Percentiles rank a stretch among this genome's conserved stretches.
phyloP scores from a whole-genome alignment of 1,140 invertebrate genomes.

The Triops cancriformis region DNA sequence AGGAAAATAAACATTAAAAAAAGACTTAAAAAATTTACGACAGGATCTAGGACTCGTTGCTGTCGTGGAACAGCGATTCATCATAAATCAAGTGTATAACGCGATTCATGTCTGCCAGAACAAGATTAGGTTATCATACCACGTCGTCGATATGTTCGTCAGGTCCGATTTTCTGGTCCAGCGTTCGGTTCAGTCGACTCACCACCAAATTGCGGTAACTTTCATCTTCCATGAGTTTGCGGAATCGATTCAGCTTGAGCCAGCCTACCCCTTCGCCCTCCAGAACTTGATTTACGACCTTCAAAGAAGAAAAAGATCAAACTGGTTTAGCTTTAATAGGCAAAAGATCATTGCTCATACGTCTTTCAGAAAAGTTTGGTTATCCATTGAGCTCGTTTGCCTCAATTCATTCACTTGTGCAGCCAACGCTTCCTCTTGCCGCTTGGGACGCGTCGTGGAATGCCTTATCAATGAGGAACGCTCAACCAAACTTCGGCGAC shows the following conservation, averaged over 20 bases:
- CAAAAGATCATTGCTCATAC: conserved; percentile 42
- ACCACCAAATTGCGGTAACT: conserved; percentile 93
- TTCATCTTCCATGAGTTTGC: conserved; percentile 98
- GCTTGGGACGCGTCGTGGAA: conserved; percentile 37
- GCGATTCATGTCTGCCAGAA: background rate
- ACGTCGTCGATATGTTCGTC: conserved; percentile 97
- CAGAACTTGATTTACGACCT: conserved; percentile 82
- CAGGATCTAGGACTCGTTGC: too few relatives aligned
- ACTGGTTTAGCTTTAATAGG: background rate
- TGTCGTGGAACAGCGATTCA: too few relatives aligned
- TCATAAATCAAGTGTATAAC: background rate
- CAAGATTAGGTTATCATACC: conserved; percentile 52
- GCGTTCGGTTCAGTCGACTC: conserved; percentile 85
- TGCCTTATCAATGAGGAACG: conserved; percentile 85
- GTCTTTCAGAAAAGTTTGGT: conserved; percentile 78
- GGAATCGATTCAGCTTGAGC: conserved; percentile 87
- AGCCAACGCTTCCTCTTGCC: conserved; percentile 54
- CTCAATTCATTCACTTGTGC: conserved; percentile 54
- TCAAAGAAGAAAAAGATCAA: conserved; percentile 28
- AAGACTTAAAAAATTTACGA: background rate
- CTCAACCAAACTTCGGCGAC: conserved; percentile 75
- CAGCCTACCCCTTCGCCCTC: conserved; percentile 95
- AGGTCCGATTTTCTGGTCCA: conserved; percentile 86
- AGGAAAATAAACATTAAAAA: conserved; percentile 15
- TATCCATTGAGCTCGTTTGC: conserved; percentile 67